These are phyloP conservation scores for Danio aesculapii DNA, from an alignment of 2,797 vertebrate species.

Conservation along the genomic window DNA sequence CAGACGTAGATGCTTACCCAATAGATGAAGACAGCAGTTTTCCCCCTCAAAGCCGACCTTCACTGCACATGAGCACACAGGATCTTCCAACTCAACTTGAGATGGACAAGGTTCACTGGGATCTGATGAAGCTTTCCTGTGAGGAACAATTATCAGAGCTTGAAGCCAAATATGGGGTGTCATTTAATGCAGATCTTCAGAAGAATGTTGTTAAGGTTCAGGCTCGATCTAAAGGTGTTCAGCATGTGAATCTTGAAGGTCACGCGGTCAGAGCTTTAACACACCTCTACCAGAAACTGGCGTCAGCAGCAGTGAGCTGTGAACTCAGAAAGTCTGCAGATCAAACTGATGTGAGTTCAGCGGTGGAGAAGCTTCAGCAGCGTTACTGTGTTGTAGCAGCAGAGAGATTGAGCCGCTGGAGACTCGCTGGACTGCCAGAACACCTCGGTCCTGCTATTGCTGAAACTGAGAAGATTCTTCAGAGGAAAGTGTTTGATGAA, in stretches of 20 bases:
- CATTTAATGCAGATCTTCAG: background rate
- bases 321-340: background rate
- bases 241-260: conserved; percentile 59
- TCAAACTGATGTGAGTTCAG: background rate
- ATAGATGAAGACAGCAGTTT: background rate
- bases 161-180: conserved; percentile 66
- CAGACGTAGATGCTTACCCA: too few species aligned
- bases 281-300: conserved; percentile 70
- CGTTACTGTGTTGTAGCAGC: background rate
- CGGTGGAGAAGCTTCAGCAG: background rate
- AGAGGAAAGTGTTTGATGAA: background rate
- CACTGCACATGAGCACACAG: conserved; percentile 48
- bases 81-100: conserved; percentile 60
- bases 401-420: background rate
- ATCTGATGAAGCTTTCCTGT: background rate
- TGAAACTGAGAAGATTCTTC: conserved; percentile 8
- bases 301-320: conserved; percentile 5
- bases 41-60: fast-evolving
- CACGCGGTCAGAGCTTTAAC: conserved; percentile 73
- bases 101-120: conserved; percentile 62
- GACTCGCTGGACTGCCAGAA: conserved; percentile 34
- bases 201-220: conserved; percentile 51
- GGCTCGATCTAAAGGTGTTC: background rate
- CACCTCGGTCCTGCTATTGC: conserved; percentile 24
- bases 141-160: conserved; percentile 31